Conservation (phyloP, 2,797 vertebrate species). For the Fundulus diaphanus region DNA sequence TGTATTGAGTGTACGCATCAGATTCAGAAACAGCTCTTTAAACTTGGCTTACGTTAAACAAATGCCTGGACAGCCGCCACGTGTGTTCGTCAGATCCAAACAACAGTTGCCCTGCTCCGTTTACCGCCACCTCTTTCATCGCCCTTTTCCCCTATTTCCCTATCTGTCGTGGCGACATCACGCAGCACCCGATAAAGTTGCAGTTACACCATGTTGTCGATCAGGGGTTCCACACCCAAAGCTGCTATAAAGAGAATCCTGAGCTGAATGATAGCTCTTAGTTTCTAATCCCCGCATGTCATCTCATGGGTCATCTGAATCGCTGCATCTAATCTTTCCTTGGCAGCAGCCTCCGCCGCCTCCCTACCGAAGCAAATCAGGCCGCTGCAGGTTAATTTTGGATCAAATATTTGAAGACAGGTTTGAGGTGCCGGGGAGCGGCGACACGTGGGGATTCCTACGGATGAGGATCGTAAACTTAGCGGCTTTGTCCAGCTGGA, state of each 20-base stretch:
- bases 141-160: constrained; percentile 18
- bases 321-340: constrained; percentile 31
- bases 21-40: constrained; percentile 6
- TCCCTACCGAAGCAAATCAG: constrained; percentile 32
- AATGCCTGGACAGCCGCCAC: constrained; percentile 1
- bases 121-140: constrained; percentile 15
- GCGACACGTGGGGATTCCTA: not conserved
- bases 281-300: constrained; percentile 32
- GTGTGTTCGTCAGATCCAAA: not conserved
- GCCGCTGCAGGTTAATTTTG: constrained; percentile 52
- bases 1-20: constrained; percentile 14
- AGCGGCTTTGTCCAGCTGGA: constrained; percentile 11
- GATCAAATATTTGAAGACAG: constrained; percentile 53
- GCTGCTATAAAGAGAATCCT: constrained; percentile 27
- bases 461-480: constrained; percentile 9
- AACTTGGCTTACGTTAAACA: constrained; percentile 21
- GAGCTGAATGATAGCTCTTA: constrained; percentile 22
- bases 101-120: constrained; percentile 12
- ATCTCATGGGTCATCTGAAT: constrained; percentile 17
- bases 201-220: constrained; percentile 16
- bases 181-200: constrained; percentile 38
- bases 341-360: constrained; percentile 14
- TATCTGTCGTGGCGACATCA: constrained; percentile 38
- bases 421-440: constrained; percentile 44
- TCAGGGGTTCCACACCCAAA: constrained; percentile 13